A percentile compares a stretch with the other conserved stretches of the same genome.
These are phyloP conservation scores for Ctenosaura bakeri DNA, from an alignment of 2,797 vertebrate species.

Conservation along the genomic window DNA sequence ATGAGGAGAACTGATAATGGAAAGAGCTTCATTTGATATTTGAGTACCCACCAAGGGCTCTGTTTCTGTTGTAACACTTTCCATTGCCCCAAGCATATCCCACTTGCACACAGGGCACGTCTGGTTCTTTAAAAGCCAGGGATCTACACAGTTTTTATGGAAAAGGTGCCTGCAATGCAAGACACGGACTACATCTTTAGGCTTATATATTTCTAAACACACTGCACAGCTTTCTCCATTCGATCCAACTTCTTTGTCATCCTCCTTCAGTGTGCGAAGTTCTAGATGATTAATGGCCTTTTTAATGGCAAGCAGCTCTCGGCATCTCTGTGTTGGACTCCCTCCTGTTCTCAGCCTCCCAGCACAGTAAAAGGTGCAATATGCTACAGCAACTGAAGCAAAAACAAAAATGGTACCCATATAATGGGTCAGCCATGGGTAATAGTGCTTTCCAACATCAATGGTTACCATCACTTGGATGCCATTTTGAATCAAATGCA, in stretches of 20 bases:
- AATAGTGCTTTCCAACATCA: constrained; percentile 60
- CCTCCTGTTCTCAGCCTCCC: constrained; percentile 45
- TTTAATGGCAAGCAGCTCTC: constrained; percentile 48
- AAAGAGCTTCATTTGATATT: constrained; percentile 47
- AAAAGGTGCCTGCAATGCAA: constrained; percentile 73
- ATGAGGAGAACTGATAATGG: constrained; percentile 15
- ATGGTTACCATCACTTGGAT: constrained; percentile 43
- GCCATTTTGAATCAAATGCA: constrained; percentile 64
- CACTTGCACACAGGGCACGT: constrained; percentile 66
- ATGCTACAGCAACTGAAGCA: constrained; percentile 31
- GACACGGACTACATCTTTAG: constrained; percentile 49
- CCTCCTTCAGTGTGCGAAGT: constrained; percentile 57
- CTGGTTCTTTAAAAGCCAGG: constrained; percentile 60
- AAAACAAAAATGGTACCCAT: constrained; percentile 58
- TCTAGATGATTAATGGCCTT: constrained; percentile 59
- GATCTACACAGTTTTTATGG: constrained; percentile 60
- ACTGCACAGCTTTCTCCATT: constrained; percentile 58
- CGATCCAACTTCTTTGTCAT: constrained; percentile 56
- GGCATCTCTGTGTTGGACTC: constrained; percentile 54
- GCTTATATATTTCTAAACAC: constrained; percentile 64
- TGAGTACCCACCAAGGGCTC: constrained; percentile 42
- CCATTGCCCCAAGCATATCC: constrained; percentile 65
- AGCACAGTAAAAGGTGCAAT: constrained; percentile 60
- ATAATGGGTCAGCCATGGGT: constrained; percentile 60
- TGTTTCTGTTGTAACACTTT: constrained; percentile 55